Base-by-base conservation (phyloP, 2,888 invertebrate species). In the Brachylomia viminalis region DNA sequence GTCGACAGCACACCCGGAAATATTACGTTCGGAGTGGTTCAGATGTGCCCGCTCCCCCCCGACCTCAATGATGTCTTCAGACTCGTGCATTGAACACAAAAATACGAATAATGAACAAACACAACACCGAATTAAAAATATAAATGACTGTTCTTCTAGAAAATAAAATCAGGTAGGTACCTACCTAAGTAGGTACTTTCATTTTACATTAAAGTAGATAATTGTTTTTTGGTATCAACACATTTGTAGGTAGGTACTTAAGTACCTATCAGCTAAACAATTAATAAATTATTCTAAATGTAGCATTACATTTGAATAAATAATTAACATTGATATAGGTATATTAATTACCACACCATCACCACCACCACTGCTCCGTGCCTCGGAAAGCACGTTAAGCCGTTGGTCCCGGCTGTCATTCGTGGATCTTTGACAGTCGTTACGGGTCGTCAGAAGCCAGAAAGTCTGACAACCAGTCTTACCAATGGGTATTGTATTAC, bases 1-100 rank as follows among this genome's bases (percentile, higher is more conserved):
- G 93, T 93, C 89, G 92, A 91, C 90, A 86, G 87, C 88, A 91
- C 91, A 90, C 90, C 92, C 94, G 94, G 95, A 94, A 94, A 94
- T 93, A 93, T 85, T 82, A 85, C 71, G 71, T 75, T 73, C 77
- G 67, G 59, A 82, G 79, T 74, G 73, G 83, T 82, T 83, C 79
- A 72, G 76, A 85, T 82, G 75, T 83, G 77, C 75, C 78, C 74
- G 59, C 56, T 70, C 30, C 64, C 72, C 80, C 71, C 79, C 79
- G 54, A 54, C 56, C 56, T 68, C 56, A 78, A 45, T 72, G 65
- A 82, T 72, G 78, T 85, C 77, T 83, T 84, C 77, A 76, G n/a
- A n/a, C 75, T 75, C 72, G 66, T 79, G 86, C 86, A 75, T 74
- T 78, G 72, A 75, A 58, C 71, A 67, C 69, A 69, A 79, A 75